Evolutionary conservation across 2,888 invertebrate genomes (phyloP), one percentile per base, ranked within the genome.

Genomic region (Pomacea canaliculata): DNA sequence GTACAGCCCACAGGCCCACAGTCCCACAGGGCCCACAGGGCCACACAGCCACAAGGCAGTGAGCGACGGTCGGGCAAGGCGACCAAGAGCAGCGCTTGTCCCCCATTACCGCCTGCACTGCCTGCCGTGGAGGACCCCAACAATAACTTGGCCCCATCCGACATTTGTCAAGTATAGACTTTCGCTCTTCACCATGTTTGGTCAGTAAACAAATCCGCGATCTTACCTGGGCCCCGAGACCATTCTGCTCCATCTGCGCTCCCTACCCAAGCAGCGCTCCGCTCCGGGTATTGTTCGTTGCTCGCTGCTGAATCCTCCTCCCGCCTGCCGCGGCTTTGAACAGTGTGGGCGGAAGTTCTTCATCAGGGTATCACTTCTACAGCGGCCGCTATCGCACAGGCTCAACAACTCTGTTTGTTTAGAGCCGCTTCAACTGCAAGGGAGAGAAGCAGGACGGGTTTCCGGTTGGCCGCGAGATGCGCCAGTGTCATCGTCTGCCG

Each of bases 111-210:
- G 27, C 37, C 37, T 46, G 37, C 37, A 19, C 48, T 19, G 68
- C 4, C 68, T 68, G 68, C 68, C 27, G 18, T 37, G 7, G 16
- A 63, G 63, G 19, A 60, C 37, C 59, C 63, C 71, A 71, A 71
- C 71, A 71, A 71, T 71, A 71, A 71, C 62, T 37, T 37, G 9
- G 71, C 59, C 71, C 63, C 71, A 48, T 62, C 62, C 63, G 48
- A 59, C 71, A 71, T 71, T 71, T 71, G 71, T 71, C 71, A 71
- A 71, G 71, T 71, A 63, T 71, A 71, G 71, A 71, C 71, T 71
- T 71, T 71, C 71, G 71, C 71, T 71, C 71, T 71, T 62, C 71
- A 62, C 46, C 23, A n/a, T 71, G 63, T 71, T 71, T 71, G 71
- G 18, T 63, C 37, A 48, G 71, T 46, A 71, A 71, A 71, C 71